phyloP scores from a whole-genome alignment of 2,888 invertebrate species.

The Sabatieria punctata region DNA sequence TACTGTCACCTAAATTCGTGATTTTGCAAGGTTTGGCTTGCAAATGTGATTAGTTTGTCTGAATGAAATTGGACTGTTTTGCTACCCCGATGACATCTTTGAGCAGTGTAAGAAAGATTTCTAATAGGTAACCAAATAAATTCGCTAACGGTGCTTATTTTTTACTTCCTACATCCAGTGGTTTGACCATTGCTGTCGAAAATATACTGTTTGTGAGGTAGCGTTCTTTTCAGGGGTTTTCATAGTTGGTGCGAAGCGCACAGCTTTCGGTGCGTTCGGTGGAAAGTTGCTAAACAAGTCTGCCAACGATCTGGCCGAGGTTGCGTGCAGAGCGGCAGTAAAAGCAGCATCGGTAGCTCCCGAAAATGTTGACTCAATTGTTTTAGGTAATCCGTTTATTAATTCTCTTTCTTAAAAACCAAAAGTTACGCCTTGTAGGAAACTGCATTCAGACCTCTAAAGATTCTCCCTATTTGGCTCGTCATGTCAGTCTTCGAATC shows the following conservation, averaged over 20 bases:
- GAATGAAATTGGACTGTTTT: no score
- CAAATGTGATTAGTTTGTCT: no score
- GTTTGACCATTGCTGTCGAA: no score
- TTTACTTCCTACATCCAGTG: no score
- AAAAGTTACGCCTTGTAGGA: conserved; percentile 19
- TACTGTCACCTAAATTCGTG: no score
- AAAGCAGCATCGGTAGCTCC: conserved; percentile 58
- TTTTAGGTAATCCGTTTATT: conserved; percentile 84
- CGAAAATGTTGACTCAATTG: conserved; percentile 66
- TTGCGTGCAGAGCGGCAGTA: conserved; percentile 37
- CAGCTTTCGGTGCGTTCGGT: conserved; percentile 88
- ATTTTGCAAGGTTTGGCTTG: no score
- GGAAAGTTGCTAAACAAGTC: conserved; percentile 39
- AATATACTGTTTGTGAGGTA: no score
- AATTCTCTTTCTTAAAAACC: no score
- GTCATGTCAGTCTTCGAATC: conserved; percentile 65
- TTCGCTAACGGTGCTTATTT: no score
- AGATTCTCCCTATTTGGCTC: conserved; percentile 66
- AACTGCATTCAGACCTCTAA: conserved; percentile 47
- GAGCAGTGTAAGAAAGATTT: no score
- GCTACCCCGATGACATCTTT: no score
- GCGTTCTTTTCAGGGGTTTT: conserved; percentile 34
- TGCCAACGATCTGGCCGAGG: conserved; percentile 50
- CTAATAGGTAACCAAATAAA: no score
- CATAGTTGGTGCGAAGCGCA: conserved; percentile 77